These are phyloP conservation scores for Balanococcus diminutus DNA, from an alignment of 2,888 invertebrate genomes.

Conservation along the genomic window DNA sequence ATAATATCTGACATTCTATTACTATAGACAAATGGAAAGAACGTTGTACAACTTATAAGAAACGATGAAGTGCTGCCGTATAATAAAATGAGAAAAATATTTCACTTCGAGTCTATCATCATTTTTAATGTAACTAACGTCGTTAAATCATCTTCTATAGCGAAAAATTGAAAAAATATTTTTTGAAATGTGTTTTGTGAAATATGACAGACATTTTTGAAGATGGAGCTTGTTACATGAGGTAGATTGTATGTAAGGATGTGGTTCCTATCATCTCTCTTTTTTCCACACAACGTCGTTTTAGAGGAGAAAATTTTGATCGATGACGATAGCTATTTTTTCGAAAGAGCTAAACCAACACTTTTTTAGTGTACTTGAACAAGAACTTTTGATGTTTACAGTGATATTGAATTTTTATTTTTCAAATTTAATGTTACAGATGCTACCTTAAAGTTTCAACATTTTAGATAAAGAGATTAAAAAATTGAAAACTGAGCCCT, in stretches of 20 bases:
- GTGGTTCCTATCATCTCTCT: not conserved
- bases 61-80: not conserved
- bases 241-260: not conserved
- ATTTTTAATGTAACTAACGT: slow-evolving; percentile 16
- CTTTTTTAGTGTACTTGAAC: not conserved
- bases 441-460: too few species aligned
- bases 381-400: too few species aligned
- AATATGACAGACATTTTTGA: not conserved
- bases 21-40: not conserved
- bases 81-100: not conserved
- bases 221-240: slow-evolving; percentile 5
- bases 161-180: slow-evolving; percentile 1
- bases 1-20: not conserved
- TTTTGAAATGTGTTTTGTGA: slow-evolving; percentile 10
- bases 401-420: too few species aligned
- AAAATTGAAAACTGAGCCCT: too few species aligned
- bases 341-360: not conserved
- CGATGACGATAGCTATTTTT: not conserved
- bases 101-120: slow-evolving; percentile 5
- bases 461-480: too few species aligned
- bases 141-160: not conserved
- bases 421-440: too few species aligned
- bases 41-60: not conserved
- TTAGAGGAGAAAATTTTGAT: not conserved
- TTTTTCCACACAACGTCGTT: not conserved